Evolutionary conservation across 2,113 vertebrate species (phyloP).

Genomic region (Passer domesticus): DNA sequence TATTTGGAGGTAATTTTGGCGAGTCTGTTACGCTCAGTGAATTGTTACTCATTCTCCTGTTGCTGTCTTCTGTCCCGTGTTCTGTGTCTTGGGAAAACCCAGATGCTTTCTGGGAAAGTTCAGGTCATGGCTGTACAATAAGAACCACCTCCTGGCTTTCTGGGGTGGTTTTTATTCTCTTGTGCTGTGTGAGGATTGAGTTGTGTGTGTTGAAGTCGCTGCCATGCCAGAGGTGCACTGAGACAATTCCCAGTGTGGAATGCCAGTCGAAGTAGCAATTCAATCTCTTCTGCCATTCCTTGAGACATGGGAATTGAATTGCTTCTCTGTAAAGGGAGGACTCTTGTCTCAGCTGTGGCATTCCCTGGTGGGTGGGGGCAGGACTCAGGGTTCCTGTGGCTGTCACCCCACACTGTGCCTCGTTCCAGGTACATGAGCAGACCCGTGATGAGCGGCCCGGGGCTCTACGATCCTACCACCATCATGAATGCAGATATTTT

Average conservation of each 20-base stretch:
- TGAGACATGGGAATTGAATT: not conserved
- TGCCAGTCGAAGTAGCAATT: not conserved
- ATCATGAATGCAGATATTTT: slow-evolving; percentile 99
- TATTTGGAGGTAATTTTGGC: slow-evolving; percentile 89
- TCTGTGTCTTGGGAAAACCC: not conserved
- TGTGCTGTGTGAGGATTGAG: not conserved
- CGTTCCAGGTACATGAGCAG: slow-evolving; percentile 90
- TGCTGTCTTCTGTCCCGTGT: not conserved
- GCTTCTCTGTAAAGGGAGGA: not conserved
- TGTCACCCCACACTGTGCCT: not conserved
- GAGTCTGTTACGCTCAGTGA: not conserved
- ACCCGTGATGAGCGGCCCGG: slow-evolving; percentile 96
- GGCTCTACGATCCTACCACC: slow-evolving; percentile 96
- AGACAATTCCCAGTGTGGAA: fast-evolving
- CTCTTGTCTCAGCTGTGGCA: not conserved
- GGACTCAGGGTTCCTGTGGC: not conserved
- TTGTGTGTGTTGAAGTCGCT: fast-evolving
- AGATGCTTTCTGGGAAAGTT: not conserved
- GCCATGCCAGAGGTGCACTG: fast-evolving
- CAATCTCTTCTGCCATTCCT: not conserved
- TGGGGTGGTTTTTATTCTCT: not conserved
- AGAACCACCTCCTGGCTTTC: not conserved
- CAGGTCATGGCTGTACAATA: not conserved
- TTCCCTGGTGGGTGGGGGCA: not conserved
- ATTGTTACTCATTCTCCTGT: not conserved